These are phyloP conservation scores for Myotis daubentonii DNA, from an alignment of 2,797 vertebrate species.

Conservation along the genomic window DNA sequence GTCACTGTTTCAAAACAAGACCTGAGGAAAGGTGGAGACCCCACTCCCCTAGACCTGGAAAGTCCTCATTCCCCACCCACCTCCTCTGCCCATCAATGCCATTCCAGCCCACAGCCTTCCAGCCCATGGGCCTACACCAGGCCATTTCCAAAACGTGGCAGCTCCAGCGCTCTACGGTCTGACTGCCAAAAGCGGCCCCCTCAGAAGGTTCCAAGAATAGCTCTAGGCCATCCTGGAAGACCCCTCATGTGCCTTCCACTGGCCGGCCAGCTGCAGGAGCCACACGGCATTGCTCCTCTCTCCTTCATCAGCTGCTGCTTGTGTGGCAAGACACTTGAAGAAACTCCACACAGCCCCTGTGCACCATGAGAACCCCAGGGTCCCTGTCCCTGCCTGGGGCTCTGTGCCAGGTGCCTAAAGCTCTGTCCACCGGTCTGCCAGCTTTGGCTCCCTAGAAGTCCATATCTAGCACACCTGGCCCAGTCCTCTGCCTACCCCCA, in stretches of 20 bases:
- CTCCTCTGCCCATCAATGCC: not conserved
- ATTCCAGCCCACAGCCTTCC: not conserved
- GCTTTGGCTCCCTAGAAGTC: not conserved
- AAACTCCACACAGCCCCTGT: not conserved
- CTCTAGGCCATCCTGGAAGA: not conserved
- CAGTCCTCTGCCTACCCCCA: no score
- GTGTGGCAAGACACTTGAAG: fast-evolving
- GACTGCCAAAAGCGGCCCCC: not conserved
- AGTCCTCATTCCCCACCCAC: not conserved
- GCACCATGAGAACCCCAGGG: not conserved
- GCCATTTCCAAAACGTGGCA: fast-evolving
- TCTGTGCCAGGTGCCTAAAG: not conserved
- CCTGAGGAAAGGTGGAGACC: not conserved
- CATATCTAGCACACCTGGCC: no score
- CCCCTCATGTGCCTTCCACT: not conserved
- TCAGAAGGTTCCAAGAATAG: fast-evolving
- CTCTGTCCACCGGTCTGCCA: no score
- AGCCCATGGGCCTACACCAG: not conserved
- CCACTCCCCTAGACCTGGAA: not conserved
- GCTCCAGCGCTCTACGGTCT: not conserved
- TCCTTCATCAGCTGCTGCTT: not conserved
- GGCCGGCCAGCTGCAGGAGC: not conserved
- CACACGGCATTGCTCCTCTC: not conserved
- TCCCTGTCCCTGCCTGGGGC: not conserved
- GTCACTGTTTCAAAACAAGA: not conserved